Base-by-base conservation (phyloP, 2,113 vertebrate genomes). In the Circaetus cinerascens region DNA sequence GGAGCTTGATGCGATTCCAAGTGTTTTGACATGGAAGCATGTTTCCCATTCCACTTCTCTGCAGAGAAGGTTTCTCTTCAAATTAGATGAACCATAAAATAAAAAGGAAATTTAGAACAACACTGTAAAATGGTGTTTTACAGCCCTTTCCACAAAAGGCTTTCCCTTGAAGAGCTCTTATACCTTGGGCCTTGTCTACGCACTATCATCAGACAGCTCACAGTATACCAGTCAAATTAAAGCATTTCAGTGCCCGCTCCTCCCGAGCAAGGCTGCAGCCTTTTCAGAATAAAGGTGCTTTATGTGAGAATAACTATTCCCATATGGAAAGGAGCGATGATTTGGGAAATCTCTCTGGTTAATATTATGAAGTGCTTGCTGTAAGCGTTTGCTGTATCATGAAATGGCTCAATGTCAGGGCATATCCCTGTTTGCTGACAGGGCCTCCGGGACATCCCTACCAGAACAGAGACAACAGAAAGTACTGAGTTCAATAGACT, bases 91-190 rank as follows among this genome's bases (percentile, higher is more conserved):
- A 68, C 91, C 91, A 57, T 95, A 94, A 96, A 97, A 95, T 46
- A 84, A 94, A 94, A 79, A 93, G 94, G 91, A 91, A 95, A 95
- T 97, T 95, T 56, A n/a, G 76, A 96, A 95, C 80, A 95, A 94
- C 62, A 13, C 84, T 76, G 86, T 57, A 87, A 90, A 95, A 38
- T 2, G 50, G 45, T 76, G 69, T 81, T 93, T 95, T 82, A 90
- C 78, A 89, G 86, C 93, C 73, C 73, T 87, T 78, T 64, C 55
- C 86, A 67, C 69, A 36, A 32, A 77, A 85, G 27, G 48, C 60
- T 96, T 85, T 89, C 29, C 73, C 91, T 91, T 25, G 86, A 64
- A 79, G 93, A 69, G 73, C 75, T 93, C 94, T 68, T 45, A 40
- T 32, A 41, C 34, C 83, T 77, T 0, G 0, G 75, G 56, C 48